phyloP scores from a whole-genome alignment of 2,113 vertebrate genomes.

The Brachyhypopomus gauderio region DNA sequence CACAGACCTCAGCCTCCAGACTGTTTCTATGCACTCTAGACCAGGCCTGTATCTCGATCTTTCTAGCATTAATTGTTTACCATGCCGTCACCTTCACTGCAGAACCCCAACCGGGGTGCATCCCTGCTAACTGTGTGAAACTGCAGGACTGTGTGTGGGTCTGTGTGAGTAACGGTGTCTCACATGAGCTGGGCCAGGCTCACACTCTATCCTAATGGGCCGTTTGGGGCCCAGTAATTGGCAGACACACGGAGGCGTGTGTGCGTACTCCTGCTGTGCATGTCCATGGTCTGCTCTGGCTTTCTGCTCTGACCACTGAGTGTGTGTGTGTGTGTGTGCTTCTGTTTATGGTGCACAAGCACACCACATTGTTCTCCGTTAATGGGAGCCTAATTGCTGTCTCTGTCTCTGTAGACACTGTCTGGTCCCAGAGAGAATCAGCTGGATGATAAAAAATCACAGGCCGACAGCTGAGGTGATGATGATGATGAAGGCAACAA shows the following conservation, averaged over 20 bases:
- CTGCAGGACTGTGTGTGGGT: slow-evolving; percentile 4
- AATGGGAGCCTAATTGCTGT: slow-evolving; percentile 66
- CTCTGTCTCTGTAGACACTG: slow-evolving; percentile 57
- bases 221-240: slow-evolving; percentile 73
- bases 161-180: slow-evolving; percentile 5
- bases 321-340: slow-evolving; percentile 9
- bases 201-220: slow-evolving; percentile 69
- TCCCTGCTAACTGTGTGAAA: background rate
- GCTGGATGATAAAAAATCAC: slow-evolving; percentile 63
- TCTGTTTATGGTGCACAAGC: slow-evolving; percentile 63
- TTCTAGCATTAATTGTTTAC: slow-evolving; percentile 29
- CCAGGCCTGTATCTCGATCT: background rate
- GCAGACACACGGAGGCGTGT: slow-evolving; percentile 57
- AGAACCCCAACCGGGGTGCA: slow-evolving; percentile 13
- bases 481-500: slow-evolving; percentile 53
- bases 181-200: slow-evolving; percentile 52
- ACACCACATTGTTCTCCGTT: slow-evolving; percentile 49
- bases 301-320: slow-evolving; percentile 20
- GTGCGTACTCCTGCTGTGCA: slow-evolving; percentile 56
- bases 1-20: background rate
- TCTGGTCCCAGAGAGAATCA: slow-evolving; percentile 54
- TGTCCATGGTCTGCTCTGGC: slow-evolving; percentile 53
- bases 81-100: slow-evolving; percentile 2
- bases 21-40: slow-evolving; percentile 3
- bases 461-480: too few species aligned